Evolutionary conservation across 2,888 invertebrate genomes (phyloP), one percentile per base, ranked within the genome.

Genomic region (Lepas anatifera): DNA sequence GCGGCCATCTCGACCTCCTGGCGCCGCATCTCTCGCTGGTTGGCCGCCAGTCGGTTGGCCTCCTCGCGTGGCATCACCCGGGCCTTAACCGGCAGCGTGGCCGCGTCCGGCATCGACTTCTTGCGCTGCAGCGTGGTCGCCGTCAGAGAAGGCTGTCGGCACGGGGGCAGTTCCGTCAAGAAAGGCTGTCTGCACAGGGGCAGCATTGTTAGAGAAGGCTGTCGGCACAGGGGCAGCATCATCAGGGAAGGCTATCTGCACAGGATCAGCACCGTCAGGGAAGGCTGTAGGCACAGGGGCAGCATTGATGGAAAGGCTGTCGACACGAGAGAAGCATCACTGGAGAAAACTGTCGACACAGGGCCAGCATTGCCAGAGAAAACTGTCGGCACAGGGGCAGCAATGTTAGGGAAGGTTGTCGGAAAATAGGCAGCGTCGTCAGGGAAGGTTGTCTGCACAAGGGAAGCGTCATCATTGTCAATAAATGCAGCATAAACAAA

Each of bases 11-110:
- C 93, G 78, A 89, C 86, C 83, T 92, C 90, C 76, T 92, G 86
- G 78, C 96, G 87, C 76, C 97, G 86, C 81, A 97, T 96, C 82
- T 97, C 96, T 75, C 99, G 87, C 74, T 96, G 87, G 76, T 93
- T 92, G 74, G 94, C 93, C 77, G 95, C 95, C 78, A 99, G 85
- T 74, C 89, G 88, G 74, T 95, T 94, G 68, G 95, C 95, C 83
- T 98, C 96, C 81, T 96, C 95, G 71, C 97, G 87, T 69, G 95
- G 89, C 89, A 97, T 92, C 22, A 81, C 74, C 75, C 88, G 87
- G 76, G 89, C 87, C 75, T 89, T 86, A 72, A 89, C 87, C 71
- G 92, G 89, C 80, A 92, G 85, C 73, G 87, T 88, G 69, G 77
- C 77, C 52, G 83, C 79, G 83, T 98, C 97, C 69, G 98, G 98